Evolutionary conservation across 2,888 invertebrate genomes (phyloP).

Genomic region (Trissonchulus sp.): DNA sequence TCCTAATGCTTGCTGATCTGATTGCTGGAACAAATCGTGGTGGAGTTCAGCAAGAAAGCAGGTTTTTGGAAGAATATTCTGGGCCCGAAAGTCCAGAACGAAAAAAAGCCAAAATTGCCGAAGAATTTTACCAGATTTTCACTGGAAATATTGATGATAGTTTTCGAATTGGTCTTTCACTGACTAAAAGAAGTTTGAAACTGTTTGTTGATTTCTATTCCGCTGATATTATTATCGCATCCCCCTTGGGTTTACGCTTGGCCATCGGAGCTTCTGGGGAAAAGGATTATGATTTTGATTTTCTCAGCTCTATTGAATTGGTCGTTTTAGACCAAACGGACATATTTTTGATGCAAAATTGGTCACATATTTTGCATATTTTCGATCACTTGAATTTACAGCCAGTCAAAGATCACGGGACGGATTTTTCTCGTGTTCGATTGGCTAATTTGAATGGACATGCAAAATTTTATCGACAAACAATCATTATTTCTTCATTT

Average conservation of each 20-base stretch:
- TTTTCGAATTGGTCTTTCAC: conserved; percentile 81
- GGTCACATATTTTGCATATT: conserved; percentile 83
- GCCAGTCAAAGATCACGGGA: conserved; percentile 58
- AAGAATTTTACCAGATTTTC: conserved; percentile 80
- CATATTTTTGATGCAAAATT: conserved; percentile 88
- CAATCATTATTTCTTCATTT: conserved; percentile 72
- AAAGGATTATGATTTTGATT: conserved; percentile 61
- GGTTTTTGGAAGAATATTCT: conserved; percentile 71
- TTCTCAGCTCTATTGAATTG: conserved; percentile 85
- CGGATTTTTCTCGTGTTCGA: conserved; percentile 67
- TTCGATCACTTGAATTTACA: conserved; percentile 79
- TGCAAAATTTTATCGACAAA: conserved; percentile 75
- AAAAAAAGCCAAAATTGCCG: conserved; percentile 8
- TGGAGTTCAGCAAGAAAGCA: conserved; percentile 58
- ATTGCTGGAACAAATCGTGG: conserved; percentile 28
- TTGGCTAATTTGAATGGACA: conserved; percentile 84
- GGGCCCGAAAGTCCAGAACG: neutral
- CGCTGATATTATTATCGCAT: conserved; percentile 88
- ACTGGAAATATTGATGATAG: conserved; percentile 88
- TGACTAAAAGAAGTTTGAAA: conserved; percentile 87
- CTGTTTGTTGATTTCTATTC: conserved; percentile 85
- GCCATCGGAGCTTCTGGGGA: conserved; percentile 75
- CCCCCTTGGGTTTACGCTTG: conserved; percentile 83
- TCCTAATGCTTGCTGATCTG: conserved; percentile 44
- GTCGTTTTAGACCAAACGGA: conserved; percentile 83